Evolutionary conservation across 2,113 vertebrate genomes (phyloP).

Genomic region (Eleginops maclovinus): DNA sequence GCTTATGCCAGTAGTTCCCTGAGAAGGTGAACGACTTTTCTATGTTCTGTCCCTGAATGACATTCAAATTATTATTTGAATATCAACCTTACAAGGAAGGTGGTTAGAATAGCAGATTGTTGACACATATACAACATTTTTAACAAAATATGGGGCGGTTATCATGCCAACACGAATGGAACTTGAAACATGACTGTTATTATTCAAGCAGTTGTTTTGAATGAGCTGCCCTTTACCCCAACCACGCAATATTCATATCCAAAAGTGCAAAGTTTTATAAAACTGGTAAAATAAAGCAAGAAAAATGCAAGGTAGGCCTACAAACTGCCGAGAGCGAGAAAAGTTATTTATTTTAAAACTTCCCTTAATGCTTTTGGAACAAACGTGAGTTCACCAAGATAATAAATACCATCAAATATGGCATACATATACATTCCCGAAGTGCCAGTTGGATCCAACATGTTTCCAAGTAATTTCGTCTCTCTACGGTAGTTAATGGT

Average conservation of each 20-base stretch:
- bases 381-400: neutral
- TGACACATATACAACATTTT: conserved; percentile 2
- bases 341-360: neutral
- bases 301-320: too few species aligned
- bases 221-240: neutral
- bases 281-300: neutral
- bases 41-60: neutral
- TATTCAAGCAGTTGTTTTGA: neutral
- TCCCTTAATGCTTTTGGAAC: neutral
- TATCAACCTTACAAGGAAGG: neutral
- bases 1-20: neutral
- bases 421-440: neutral
- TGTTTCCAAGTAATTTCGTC: neutral
- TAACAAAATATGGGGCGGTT: neutral
- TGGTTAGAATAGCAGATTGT: neutral
- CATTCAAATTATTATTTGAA: neutral
- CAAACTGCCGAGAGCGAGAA: neutral
- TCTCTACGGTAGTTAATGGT: neutral
- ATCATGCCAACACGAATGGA: neutral
- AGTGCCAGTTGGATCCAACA: neutral
- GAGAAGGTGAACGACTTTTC: neutral
- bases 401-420: conserved; percentile 4
- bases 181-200: neutral
- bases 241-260: too few species aligned
- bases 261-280: neutral